Evolutionary conservation across 2,797 vertebrate genomes (phyloP), one percentile per base, ranked within the genome.

Genomic region (Melanotaenia pygmaea): DNA sequence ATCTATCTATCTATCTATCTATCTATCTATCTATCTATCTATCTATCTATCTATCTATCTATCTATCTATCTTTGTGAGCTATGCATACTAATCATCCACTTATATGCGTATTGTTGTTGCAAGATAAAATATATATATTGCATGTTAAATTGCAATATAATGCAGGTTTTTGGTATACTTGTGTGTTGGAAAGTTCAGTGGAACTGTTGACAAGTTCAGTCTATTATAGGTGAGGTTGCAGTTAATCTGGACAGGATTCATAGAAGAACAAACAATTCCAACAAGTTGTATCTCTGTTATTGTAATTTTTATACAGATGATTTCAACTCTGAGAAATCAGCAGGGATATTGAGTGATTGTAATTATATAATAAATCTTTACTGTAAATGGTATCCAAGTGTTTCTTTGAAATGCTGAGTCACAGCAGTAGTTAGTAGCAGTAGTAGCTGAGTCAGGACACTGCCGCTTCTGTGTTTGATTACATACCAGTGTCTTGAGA

Each of bases 401-500:
- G 60, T 77, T 80, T 82, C 74, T 84, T 75, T 85, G 78, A 89
- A 87, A 83, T 37, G 43, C 79, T 88, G 86, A 93, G 73, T 93
- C 92, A 89, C 69, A 22, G 71, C 85, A 83, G 85, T 69, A 84
- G 79, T 64, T 74, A 77, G 81, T 76, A 81, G 81, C 81, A 86
- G 71, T 86, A 83, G 81, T 56, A 87, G 80, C 81, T 88, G 90
- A 93, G 75, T 92, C 91, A 92, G 86, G 76, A 74, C 34, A 64
- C 64, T 67, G 60, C 40, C 65, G 80, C 74, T 89, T 72, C 82
- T 87, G 90, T 72, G 72, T 86, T 86, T 91, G 82, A 90, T 92
- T 92, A 87, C 60, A 76, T 56, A 74, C 72, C 45, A 30, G 40
- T 72, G 87, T 86, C 79, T 85, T 50, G 51, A 70, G 75, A 72